Conservation (phyloP, 2,113 vertebrate species). For the Athene cunicularia region DNA sequence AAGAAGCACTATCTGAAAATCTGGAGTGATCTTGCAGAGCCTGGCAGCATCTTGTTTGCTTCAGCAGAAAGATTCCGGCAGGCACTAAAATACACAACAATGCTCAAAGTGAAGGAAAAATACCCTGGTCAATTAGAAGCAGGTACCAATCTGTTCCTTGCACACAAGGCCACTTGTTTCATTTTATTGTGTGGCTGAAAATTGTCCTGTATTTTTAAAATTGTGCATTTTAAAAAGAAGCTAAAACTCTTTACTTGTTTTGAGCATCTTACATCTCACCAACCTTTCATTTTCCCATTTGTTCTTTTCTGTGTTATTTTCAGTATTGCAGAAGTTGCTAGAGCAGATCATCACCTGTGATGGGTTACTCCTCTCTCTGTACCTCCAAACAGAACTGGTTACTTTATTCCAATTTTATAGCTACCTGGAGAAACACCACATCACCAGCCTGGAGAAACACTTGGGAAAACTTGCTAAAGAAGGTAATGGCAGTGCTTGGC, state of each 20-base stretch:
- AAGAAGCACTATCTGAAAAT: constrained; percentile 80
- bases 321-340: constrained; percentile 82
- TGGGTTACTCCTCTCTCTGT: constrained; percentile 50
- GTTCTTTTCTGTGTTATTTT: not conserved
- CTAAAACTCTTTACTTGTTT: not conserved
- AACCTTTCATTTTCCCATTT: not conserved
- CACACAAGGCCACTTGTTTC: not conserved
- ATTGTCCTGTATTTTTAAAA: no score
- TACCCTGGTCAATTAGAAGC: constrained; percentile 86
- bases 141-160: constrained; percentile 72
- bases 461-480: constrained; percentile 86
- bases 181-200: not conserved
- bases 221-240: not conserved
- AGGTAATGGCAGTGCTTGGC: constrained; percentile 70
- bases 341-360: constrained; percentile 83
- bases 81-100: constrained; percentile 80
- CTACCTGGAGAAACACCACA: constrained; percentile 82
- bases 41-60: constrained; percentile 78
- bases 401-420: constrained; percentile 89
- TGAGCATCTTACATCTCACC: not conserved
- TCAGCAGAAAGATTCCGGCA: constrained; percentile 70
- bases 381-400: constrained; percentile 30
- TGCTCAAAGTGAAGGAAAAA: constrained; percentile 86
- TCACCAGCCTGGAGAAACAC: constrained; percentile 87
- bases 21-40: constrained; percentile 83